phyloP scores from a whole-genome alignment of 2,888 invertebrate species.

The Oxyteleia sp. region DNA sequence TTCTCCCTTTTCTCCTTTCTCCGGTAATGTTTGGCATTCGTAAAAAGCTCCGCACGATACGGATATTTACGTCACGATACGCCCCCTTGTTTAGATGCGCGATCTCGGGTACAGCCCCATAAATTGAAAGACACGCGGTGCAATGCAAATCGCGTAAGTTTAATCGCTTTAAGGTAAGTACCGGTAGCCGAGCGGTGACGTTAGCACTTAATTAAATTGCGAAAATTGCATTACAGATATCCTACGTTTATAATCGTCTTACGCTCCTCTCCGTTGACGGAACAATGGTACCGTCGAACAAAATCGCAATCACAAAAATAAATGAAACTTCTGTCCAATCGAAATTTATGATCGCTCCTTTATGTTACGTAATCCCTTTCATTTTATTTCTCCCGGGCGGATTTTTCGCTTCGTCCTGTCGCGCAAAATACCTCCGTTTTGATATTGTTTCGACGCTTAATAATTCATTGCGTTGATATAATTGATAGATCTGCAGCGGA shows the following conservation, averaged over 20 bases:
- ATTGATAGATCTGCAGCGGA: slow-evolving; percentile 8
- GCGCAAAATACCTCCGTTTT: slow-evolving; percentile 27
- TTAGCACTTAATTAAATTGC: slow-evolving; percentile 74
- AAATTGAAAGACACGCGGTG: slow-evolving; percentile 61
- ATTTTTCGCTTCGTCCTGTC: not conserved
- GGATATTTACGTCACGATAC: slow-evolving; percentile 65
- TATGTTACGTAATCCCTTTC: slow-evolving; percentile 50
- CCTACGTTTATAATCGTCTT: slow-evolving; percentile 71
- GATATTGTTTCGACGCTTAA: slow-evolving; percentile 36
- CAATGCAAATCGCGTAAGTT: slow-evolving; percentile 65
- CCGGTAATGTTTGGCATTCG: not conserved
- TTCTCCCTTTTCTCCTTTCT: not conserved
- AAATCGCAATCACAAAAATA: slow-evolving; percentile 57
- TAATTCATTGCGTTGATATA: slow-evolving; percentile 22
- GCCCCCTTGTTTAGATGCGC: slow-evolving; percentile 67
- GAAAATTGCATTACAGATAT: slow-evolving; percentile 73
- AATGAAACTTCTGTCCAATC: slow-evolving; percentile 62
- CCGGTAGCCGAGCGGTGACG: slow-evolving; percentile 66
- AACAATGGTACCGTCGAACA: slow-evolving; percentile 47
- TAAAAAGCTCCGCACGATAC: slow-evolving; percentile 46
- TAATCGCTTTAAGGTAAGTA: slow-evolving; percentile 72
- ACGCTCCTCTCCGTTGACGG: slow-evolving; percentile 32
- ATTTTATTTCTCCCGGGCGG: slow-evolving; percentile 27
- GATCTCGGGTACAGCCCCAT: slow-evolving; percentile 44
- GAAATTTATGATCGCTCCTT: slow-evolving; percentile 60